These are phyloP conservation scores for Hyla sarda DNA, from an alignment of 2,113 vertebrate species.

Conservation along the genomic window DNA sequence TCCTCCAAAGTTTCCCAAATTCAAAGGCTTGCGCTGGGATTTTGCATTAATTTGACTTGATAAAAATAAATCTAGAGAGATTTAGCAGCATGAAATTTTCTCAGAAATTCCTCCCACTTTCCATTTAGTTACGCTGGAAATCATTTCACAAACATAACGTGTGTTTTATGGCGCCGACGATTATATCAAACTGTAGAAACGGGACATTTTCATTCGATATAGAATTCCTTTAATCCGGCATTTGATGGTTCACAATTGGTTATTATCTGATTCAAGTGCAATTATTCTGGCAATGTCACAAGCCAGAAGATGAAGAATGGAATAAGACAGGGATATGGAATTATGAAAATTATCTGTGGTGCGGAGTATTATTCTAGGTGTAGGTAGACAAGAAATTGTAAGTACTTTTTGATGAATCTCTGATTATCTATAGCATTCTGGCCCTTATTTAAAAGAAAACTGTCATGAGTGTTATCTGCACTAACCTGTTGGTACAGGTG, in stretches of 20 bases:
- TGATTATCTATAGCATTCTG: background rate
- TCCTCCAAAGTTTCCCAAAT: constrained; percentile 99
- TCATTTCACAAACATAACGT: constrained; percentile 29
- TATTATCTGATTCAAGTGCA: background rate
- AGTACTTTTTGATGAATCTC: background rate
- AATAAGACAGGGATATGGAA: background rate
- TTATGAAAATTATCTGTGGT: background rate
- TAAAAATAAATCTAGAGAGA: constrained; percentile 97
- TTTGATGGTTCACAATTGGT: background rate
- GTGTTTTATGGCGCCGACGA: background rate
- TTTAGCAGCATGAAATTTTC: constrained; percentile 97
- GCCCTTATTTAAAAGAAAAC: background rate
- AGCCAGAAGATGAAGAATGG: background rate
- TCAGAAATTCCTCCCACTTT: constrained; percentile 81
- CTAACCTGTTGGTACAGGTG: too few relatives aligned
- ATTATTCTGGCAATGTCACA: background rate
- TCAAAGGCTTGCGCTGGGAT: constrained; percentile 99
- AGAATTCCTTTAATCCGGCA: background rate
- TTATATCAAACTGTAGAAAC: background rate
- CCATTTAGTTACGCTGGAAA: constrained; percentile 50
- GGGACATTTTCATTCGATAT: background rate
- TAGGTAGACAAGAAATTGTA: too few relatives aligned
- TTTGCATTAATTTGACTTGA: constrained; percentile 99
- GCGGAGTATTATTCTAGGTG: too few relatives aligned
- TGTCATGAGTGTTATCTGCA: too few relatives aligned